Base-by-base conservation (phyloP, 2,888 invertebrate genomes). In the Tyria jacobaeae region DNA sequence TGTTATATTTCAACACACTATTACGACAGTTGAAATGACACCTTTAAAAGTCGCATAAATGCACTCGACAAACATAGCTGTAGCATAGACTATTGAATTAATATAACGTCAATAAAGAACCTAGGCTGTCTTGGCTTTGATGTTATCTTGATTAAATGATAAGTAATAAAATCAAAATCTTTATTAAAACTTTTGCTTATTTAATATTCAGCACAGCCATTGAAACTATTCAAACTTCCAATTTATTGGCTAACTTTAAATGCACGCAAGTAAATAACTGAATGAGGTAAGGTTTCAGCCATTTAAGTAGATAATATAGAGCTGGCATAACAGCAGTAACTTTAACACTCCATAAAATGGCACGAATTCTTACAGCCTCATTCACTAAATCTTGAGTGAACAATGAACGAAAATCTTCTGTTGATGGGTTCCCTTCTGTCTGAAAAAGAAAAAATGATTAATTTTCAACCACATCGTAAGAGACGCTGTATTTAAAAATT, bases 391-490 rank as follows among this genome's bases (percentile, higher is more conserved):
- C 56, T 35, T 56, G 64, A 41, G 78, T 77, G 62, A 86, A 85
- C 4, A 71, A 79, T 61, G 79, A 82, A 27, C 84, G 76, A 54
- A 86, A 86, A 21, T 83, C 86, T 59, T 76, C 75, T 0, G 76
- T 79, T 17, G 81, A 78, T 34, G 70, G 56, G 5, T 54, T 58
- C 35, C 76, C 64, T 57, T 76, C 76, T 66, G 71, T 80, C 82
- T 86, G 78, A 17, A 74, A 73, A 3, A 14, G 17, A 39, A 6
- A 39, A 41, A 54, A 54, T 17, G 2, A 10, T 25, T 34, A 6
- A 47, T n/a, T 24, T 31, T 25, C 48, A 49, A 14, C 17, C 7
- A 41, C 21, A 17, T 10, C 12, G 35, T 5, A 7, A 35, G 35
- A 7, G 35, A 7, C 7, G 9, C 35, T 7, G 35, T 7, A 35